Evolutionary conservation across 2,888 invertebrate genomes (phyloP).

Genomic region (Elysia crispata): DNA sequence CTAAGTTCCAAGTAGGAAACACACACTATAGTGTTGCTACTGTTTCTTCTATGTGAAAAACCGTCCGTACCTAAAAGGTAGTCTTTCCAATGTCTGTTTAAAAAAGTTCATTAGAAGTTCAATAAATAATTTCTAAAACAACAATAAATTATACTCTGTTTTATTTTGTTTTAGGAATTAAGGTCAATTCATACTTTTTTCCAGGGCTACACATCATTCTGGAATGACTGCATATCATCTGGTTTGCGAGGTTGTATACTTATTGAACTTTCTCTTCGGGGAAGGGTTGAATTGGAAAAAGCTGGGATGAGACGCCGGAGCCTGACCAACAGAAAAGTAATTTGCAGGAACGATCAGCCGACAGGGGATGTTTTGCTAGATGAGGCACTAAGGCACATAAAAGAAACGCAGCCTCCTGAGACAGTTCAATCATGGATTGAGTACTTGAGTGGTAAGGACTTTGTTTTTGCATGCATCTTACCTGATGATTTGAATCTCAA

Average conservation of each 20-base stretch:
- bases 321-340: constrained; percentile 89
- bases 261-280: constrained; percentile 95
- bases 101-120: too few species aligned
- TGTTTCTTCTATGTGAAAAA: too few species aligned
- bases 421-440: constrained; percentile 99
- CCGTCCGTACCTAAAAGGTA: too few species aligned
- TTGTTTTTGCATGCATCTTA: too few species aligned
- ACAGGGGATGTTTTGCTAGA: constrained; percentile 96
- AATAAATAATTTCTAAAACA: too few species aligned
- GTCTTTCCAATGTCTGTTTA: too few species aligned
- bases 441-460: constrained; percentile 95
- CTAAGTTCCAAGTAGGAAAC: too few species aligned
- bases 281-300: constrained; percentile 96
- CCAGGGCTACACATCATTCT: constrained; percentile 87
- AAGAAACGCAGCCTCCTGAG: constrained; percentile 98
- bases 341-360: constrained; percentile 88
- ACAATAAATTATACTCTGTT: too few species aligned
- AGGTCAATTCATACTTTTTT: constrained; percentile 44
- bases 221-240: constrained; percentile 99
- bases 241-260: constrained; percentile 98
- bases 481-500: too few species aligned
- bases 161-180: too few species aligned
- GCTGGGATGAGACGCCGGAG: constrained; percentile 94
- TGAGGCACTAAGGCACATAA: constrained; percentile 95
- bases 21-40: too few species aligned